Conservation (phyloP, 2,888 invertebrate species). For the Patella depressa region DNA sequence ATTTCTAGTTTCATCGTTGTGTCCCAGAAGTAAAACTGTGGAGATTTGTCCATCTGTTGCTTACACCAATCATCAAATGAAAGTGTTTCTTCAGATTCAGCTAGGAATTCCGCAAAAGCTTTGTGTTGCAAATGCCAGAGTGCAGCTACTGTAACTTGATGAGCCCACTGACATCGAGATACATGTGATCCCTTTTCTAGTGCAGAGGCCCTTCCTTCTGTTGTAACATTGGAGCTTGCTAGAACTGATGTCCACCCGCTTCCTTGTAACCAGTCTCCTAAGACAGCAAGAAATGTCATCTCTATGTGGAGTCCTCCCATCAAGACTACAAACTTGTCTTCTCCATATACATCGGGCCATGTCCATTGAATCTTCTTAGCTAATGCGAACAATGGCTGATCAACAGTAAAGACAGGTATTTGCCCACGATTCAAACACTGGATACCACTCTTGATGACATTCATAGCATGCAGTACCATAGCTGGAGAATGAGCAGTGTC, state of each 20-base stretch:
- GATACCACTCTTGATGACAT: background rate
- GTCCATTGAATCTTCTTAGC: constrained; percentile 8
- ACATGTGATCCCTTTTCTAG: constrained; percentile 5
- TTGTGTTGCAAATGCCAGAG: constrained; percentile 3
- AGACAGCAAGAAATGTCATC: background rate
- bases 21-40: constrained; percentile 13
- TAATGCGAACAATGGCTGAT: constrained; percentile 1
- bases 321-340: constrained; percentile 2
- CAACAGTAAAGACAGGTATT: background rate
- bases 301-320: constrained; percentile 13
- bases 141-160: background rate
- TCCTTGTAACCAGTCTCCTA: background rate
- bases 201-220: constrained; percentile 8
- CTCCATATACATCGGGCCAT: constrained; percentile 9
- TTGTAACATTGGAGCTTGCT: background rate
- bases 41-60: background rate
- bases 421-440: background rate
- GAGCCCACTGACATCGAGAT: background rate
- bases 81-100: constrained; percentile 1
- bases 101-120: background rate
- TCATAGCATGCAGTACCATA: constrained; percentile 12
- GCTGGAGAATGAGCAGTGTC: background rate
- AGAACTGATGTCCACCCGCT: background rate
- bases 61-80: constrained; percentile 20
- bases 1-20: background rate